Percentiles rank a stretch among this genome's conserved stretches.
Evolutionary conservation across 2,888 invertebrate genomes (phyloP).

Genomic region (Anarsia innoxiella): DNA sequence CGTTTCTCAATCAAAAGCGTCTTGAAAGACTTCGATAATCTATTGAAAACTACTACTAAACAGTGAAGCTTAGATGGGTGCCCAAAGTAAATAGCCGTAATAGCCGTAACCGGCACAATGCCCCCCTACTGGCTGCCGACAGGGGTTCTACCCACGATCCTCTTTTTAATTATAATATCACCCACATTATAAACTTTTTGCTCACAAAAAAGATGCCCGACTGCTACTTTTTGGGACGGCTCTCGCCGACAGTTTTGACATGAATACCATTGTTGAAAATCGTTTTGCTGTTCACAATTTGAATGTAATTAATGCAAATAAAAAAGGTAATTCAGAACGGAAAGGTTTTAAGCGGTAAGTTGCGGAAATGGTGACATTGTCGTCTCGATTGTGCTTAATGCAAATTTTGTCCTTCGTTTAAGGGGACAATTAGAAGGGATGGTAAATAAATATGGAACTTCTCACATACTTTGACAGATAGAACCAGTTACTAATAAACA

Average conservation of each 20-base stretch:
- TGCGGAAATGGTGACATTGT: too few relatives aligned
- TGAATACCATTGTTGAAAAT: slow-evolving; percentile 18
- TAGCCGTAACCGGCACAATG: slow-evolving; percentile 62
- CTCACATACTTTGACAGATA: too few relatives aligned
- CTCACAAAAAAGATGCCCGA: slow-evolving; percentile 28
- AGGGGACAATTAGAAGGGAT: too few relatives aligned
- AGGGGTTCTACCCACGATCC: slow-evolving; percentile 54
- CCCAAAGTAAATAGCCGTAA: slow-evolving; percentile 70
- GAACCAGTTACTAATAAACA: too few relatives aligned
- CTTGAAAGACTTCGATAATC: slow-evolving; percentile 24
- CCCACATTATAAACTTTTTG: slow-evolving; percentile 66
- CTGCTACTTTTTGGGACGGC: slow-evolving; percentile 43
- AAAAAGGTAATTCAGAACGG: slow-evolving; percentile 1
- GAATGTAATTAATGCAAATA: slow-evolving; percentile 8
- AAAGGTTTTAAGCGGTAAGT: too few relatives aligned
- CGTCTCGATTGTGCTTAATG: too few relatives aligned
- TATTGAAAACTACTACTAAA: slow-evolving; percentile 48
- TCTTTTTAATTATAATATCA: slow-evolving; percentile 73
- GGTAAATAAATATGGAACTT: too few relatives aligned
- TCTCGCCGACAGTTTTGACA: slow-evolving; percentile 22
- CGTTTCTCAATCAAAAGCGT: slow-evolving; percentile 4
- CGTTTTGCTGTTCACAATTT: slow-evolving; percentile 6
- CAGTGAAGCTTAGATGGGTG: slow-evolving; percentile 41
- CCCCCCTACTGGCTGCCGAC: slow-evolving; percentile 54
- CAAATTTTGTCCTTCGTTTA: too few relatives aligned